Percentiles rank a stretch among this genome's conserved stretches.
phyloP scores from a whole-genome alignment of 2,113 vertebrate species.

The Cyanoramphus novaezelandiae region DNA sequence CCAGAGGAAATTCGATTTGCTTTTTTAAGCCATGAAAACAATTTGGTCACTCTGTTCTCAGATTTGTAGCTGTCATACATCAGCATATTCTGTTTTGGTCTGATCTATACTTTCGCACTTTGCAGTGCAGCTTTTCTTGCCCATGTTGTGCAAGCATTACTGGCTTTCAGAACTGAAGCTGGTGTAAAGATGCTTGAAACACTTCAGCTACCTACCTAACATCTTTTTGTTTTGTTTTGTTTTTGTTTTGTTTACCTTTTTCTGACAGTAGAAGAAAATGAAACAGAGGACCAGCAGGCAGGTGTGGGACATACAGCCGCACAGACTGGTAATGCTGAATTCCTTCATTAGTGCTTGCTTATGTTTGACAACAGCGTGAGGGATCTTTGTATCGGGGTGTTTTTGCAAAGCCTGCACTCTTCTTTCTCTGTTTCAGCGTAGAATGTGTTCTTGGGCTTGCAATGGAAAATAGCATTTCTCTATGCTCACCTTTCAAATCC shows the following conservation, averaged over 20 bases:
- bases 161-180: constrained; percentile 2
- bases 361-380: constrained; percentile 49
- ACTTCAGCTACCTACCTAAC: constrained; percentile 18
- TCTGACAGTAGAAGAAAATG: constrained; percentile 90
- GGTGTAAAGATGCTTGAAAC: constrained; percentile 4
- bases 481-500: not conserved
- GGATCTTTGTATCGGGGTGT: not conserved
- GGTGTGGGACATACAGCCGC: constrained; percentile 84
- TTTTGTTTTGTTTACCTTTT: constrained; percentile 75
- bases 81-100: constrained; percentile 9
- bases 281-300: constrained; percentile 83
- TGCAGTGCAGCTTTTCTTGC: constrained; percentile 57
- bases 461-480: not conserved
- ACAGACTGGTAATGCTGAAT: constrained; percentile 84
- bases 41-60: constrained; percentile 22
- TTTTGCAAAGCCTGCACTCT: constrained; percentile 43
- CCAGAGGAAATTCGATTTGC: not conserved
- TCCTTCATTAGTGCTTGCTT: constrained; percentile 76
- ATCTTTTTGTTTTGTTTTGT: constrained; percentile 66
- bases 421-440: constrained; percentile 36
- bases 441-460: constrained; percentile 38
- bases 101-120: constrained; percentile 20
- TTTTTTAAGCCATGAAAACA: constrained; percentile 25
- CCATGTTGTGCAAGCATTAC: constrained; percentile 25
- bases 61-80: constrained; percentile 22